Base-by-base conservation (phyloP, 2,113 vertebrate genomes). In the Platanista minor region DNA sequence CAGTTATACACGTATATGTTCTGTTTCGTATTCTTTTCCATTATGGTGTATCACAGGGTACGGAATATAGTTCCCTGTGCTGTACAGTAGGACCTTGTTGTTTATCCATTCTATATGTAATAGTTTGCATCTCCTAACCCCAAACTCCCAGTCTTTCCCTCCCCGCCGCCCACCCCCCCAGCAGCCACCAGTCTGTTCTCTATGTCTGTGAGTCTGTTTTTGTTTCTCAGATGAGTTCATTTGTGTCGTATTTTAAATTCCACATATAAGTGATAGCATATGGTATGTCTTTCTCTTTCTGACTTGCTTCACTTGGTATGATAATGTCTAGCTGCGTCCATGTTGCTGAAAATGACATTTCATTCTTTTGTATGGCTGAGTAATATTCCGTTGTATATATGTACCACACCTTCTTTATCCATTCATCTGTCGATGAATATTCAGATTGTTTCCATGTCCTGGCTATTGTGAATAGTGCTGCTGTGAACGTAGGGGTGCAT, bases 1-100 rank as follows among this genome's bases (percentile, higher is more conserved):
- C 11, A 12, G 74, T 52, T 33, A 1, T n/a, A 12, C 33, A 10
- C 18, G 5, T 8, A 9, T 31, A 9, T 12, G 5, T 18, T 2
- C 29, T 33, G 33, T 52, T 11, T 12, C 74, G 7, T 12, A 10
- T 21, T 52, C 43, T 11, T 77, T 52, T 52, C 43, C 17, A 2
- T 21, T 3, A 18, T 33, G 74, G 17, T 20, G 6, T 3, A 49
- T 46, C 17, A 6, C 31, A 21, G 49, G 29, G 17, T 33, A 33
- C 21, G 12, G 43, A 12, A 20, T 52, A 3, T 21, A 21, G 9
- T 18, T 52, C 43, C 5, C 0, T 21, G 17, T 77, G 43, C 74
- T 49, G 5, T 0, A 3, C 29, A 6, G 43, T 3, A 43, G 9
- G 29, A 33, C 74, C 43, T 75, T 77, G 72, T 20, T 31, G 74